phyloP scores from a whole-genome alignment of 1,140 invertebrate species.

The Drosophila obscura region DNA sequence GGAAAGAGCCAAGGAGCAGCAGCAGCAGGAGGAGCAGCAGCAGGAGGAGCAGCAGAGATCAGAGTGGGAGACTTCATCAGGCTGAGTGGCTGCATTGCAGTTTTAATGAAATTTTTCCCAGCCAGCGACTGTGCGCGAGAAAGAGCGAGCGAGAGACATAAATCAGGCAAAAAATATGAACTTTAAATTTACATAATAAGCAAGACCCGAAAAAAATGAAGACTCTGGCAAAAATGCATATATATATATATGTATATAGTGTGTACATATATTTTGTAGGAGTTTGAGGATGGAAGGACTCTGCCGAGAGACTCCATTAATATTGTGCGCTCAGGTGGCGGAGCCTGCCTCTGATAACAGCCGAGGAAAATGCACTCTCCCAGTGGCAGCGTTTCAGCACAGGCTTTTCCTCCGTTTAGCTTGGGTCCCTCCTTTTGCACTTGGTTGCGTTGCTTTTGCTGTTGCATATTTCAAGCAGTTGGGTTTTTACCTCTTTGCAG shows the following conservation, averaged over 20 bases:
- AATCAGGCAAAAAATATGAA: constrained; percentile 28
- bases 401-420: constrained; percentile 34
- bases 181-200: constrained; percentile 68
- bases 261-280: no score
- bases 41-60: constrained; percentile 1
- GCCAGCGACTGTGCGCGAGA: constrained; percentile 5
- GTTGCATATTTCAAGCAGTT: constrained; percentile 44
- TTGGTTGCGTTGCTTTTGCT: constrained; percentile 2
- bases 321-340: constrained; percentile 60
- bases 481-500: constrained; percentile 12
- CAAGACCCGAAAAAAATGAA: constrained; percentile 22
- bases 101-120: constrained; percentile 64
- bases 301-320: constrained; percentile 57
- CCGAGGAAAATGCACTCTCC: constrained; percentile 47
- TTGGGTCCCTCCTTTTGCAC: neutral
- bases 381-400: constrained; percentile 48
- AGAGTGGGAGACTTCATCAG: constrained; percentile 53
- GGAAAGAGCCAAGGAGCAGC: neutral
- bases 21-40: no score
- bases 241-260: constrained; percentile 19
- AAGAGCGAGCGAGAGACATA: constrained; percentile 9
- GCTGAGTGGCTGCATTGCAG: constrained; percentile 61
- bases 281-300: neutral
- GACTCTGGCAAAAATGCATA: constrained; percentile 9
- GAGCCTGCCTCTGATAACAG: constrained; percentile 31